Evolutionary conservation across 2,797 vertebrate species (phyloP).

Genomic region (Clamator glandarius): DNA sequence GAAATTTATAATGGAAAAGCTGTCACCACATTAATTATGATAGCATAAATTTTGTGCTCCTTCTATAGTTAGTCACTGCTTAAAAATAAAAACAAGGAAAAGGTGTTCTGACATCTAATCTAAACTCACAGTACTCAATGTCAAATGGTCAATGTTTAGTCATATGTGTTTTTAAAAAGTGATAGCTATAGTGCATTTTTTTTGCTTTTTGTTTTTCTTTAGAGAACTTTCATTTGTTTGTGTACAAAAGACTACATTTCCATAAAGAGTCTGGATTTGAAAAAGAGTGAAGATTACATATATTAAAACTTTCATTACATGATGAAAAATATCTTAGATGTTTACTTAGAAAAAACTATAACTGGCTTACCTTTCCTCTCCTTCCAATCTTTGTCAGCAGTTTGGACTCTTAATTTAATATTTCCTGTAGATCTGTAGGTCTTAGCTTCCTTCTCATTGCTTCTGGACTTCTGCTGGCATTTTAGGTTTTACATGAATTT

Average conservation of each 20-base stretch:
- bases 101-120: background rate
- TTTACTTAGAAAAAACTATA: constrained; percentile 46
- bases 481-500: constrained; percentile 22
- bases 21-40: constrained; percentile 27
- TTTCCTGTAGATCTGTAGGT: background rate
- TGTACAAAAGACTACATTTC: background rate
- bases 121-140: background rate
- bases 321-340: background rate
- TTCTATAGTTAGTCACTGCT: background rate
- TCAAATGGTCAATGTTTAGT: constrained; percentile 5
- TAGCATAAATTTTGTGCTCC: background rate
- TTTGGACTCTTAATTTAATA: constrained; percentile 16
- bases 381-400: constrained; percentile 42
- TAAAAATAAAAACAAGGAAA: constrained; percentile 17
- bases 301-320: background rate
- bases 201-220: background rate
- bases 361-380: background rate
- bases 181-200: background rate
- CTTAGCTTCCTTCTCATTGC: constrained; percentile 19
- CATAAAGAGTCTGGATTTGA: background rate
- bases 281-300: background rate
- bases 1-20: constrained; percentile 18
- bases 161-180: background rate
- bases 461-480: background rate
- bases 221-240: background rate